A percentile compares a stretch with the other conserved stretches of the same genome.
These are phyloP conservation scores for Dioctria rufipes DNA, from an alignment of 2,888 invertebrate genomes.

Conservation along the genomic window DNA sequence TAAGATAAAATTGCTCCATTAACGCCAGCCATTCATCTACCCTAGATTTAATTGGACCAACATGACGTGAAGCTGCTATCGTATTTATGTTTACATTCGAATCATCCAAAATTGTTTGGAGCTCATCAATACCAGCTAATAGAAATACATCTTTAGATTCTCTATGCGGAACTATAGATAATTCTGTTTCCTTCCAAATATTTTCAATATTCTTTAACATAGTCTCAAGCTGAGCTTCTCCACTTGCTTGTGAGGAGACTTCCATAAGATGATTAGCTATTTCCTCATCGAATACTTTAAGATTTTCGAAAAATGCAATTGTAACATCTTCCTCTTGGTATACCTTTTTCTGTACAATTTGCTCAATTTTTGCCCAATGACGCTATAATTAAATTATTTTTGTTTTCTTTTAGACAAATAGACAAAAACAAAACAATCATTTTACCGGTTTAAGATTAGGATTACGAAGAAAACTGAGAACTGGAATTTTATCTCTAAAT, in stretches of 20 bases:
- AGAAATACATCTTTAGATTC: constrained; percentile 88
- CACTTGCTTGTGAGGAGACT: constrained; percentile 89
- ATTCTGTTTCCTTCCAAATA: constrained; percentile 85
- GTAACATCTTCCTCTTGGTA: constrained; percentile 79
- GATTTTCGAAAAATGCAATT: constrained; percentile 78
- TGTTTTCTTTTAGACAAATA: background rate
- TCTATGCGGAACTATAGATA: constrained; percentile 83
- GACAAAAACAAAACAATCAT: background rate
- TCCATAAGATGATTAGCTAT: constrained; percentile 82
- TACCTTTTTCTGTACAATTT: constrained; percentile 81
- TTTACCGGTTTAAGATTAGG: constrained; percentile 78
- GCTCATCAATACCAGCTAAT: constrained; percentile 87
- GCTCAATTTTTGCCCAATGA: constrained; percentile 89
- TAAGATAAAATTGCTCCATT: constrained; percentile 84
- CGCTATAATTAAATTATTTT: constrained; percentile 69
- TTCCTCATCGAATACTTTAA: constrained; percentile 80
- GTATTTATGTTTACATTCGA: constrained; percentile 89
- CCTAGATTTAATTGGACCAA: constrained; percentile 85
- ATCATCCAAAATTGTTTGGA: constrained; percentile 87
- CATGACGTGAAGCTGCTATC: constrained; percentile 88
- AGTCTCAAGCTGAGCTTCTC: constrained; percentile 86
- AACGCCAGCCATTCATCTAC: constrained; percentile 88
- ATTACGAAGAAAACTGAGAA: constrained; percentile 86
- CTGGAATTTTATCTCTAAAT: constrained; percentile 86
- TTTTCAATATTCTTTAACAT: constrained; percentile 89